Conservation (phyloP, 2,797 vertebrate genomes). For the Poliocrania exsul region DNA sequence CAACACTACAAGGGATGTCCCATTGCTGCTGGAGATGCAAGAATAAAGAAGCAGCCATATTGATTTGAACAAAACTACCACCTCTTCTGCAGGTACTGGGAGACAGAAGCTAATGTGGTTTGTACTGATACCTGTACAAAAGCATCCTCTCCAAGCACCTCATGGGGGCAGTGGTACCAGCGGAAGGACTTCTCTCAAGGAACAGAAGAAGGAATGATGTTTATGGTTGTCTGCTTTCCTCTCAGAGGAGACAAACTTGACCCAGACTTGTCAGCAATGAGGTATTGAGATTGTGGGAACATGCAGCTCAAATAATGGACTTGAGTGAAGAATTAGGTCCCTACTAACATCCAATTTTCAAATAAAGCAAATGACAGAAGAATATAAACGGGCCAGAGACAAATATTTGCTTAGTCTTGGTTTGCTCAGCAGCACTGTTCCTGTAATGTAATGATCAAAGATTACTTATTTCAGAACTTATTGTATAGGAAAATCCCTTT, state of each 20-base stretch:
- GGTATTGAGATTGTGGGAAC: not conserved
- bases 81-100: not conserved
- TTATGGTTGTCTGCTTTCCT: not conserved
- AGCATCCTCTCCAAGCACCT: not conserved
- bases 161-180: fast-evolving
- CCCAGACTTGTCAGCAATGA: not conserved
- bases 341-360: not conserved
- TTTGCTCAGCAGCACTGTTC: fast-evolving
- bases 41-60: not conserved
- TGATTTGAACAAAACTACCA: not conserved
- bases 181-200: not conserved
- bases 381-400: not conserved
- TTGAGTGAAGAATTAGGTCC: not conserved
- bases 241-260: not conserved
- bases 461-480: not conserved
- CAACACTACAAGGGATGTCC: not conserved
- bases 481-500: not conserved
- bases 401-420: not conserved
- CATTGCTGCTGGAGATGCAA: not conserved
- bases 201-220: not conserved
- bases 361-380: not conserved
- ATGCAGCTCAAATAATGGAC: not conserved
- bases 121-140: not conserved
- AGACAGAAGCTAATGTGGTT: not conserved
- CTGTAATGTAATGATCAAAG: not conserved